phyloP scores from a whole-genome alignment of 2,113 vertebrate species.

The Pardalotus punctatus region DNA sequence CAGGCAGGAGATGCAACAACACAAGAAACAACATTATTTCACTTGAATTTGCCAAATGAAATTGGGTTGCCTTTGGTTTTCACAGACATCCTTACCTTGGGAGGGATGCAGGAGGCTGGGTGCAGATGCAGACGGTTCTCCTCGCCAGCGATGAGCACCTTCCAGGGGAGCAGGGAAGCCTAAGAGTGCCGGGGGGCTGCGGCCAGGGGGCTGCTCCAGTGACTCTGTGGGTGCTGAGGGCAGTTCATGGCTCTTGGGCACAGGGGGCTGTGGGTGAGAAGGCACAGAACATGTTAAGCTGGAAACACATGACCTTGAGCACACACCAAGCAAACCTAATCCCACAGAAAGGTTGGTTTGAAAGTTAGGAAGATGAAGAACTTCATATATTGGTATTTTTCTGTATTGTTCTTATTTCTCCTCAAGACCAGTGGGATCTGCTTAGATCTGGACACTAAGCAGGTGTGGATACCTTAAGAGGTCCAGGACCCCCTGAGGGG shows the following conservation, averaged over 20 bases:
- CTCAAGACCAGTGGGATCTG: neutral
- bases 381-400: neutral
- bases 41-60: neutral
- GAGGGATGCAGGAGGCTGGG: neutral
- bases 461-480: neutral
- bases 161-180: neutral
- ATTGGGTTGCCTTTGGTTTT: neutral
- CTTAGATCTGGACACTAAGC: neutral
- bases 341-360: neutral
- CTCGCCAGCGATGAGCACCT: neutral
- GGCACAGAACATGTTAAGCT: neutral
- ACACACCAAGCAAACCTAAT: neutral
- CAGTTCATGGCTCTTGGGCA: neutral
- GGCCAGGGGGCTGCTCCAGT: neutral
- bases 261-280: neutral
- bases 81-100: conserved; percentile 22
- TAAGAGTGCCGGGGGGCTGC: neutral
- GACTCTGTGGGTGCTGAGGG: neutral
- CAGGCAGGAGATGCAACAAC: neutral
- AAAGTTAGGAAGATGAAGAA: neutral
- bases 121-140: accelerated
- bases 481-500: neutral
- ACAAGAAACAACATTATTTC: neutral
- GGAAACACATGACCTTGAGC: accelerated
- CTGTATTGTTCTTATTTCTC: neutral